Base-by-base conservation (phyloP, 1,140 invertebrate genomes). In the Platorchestia sp. region DNA sequence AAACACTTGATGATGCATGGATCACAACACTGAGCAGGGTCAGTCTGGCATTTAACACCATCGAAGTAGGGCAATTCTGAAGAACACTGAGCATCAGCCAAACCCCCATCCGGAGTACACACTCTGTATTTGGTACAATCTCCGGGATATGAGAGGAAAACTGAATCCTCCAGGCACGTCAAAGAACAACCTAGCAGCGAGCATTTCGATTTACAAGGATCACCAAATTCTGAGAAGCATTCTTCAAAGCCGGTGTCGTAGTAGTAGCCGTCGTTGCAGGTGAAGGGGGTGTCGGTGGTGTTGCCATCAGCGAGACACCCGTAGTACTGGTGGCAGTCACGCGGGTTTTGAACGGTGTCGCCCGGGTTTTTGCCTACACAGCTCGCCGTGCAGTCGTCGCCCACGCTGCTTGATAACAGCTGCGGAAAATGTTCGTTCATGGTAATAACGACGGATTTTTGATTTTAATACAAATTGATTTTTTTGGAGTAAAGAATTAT, bases 251-350 rank as follows among this genome's bases (percentile, higher is more conserved):
- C 10, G 14, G 43, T 10, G 36, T 45, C 6, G 45, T 45, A 93
- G 45, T 93, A 93, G 10, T 10, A 45, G 0, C 91, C 91, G 6
- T 93, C 91, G 45, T 22, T 40, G 45, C 91, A 93, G 91, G 41
- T 44, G n/a, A 93, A 45, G 6, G 91, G 91, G 1, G 91, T 93
- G 91, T 93, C 91, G 22, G 91, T 93, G 41, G 16, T 27, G 43
- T 14, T 47, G 7, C 91, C 91, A 40, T 47, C 91, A 19, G 45
- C 5, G 5, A 93, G 91, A n/a, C 91, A 93, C 22, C 91, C 91
- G 91, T 93, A 93, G 91, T 45, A 93, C 0, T 93, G 7, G 36
- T 93, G 91, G 45, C 91, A 93, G 91, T 93, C 91, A 6, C 10
- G 44, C 19, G 91, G 91, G 45, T 93, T 44, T 47, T 7, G 6